These are phyloP conservation scores for Zapornia atra DNA, from an alignment of 2,113 vertebrate species.

Conservation along the genomic window DNA sequence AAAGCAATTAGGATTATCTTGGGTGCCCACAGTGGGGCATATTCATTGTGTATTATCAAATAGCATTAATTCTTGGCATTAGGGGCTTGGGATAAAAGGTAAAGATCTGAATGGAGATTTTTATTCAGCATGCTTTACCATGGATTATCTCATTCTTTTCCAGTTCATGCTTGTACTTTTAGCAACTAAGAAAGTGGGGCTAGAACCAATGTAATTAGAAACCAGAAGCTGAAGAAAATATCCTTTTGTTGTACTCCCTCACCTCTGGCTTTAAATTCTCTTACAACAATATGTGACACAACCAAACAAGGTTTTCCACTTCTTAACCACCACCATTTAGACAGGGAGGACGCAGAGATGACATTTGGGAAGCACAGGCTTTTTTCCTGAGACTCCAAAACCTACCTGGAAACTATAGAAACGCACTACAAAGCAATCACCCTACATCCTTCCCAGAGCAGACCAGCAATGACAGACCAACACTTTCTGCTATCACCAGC, in stretches of 20 bases:
- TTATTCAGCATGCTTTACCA: slow-evolving; percentile 84
- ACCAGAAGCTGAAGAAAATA: slow-evolving; percentile 65
- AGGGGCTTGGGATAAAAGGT: slow-evolving; percentile 83
- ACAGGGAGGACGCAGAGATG: neutral
- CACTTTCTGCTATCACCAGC: neutral
- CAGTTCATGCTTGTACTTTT: slow-evolving; percentile 81
- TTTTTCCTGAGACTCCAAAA: neutral
- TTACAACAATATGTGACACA: slow-evolving; percentile 47
- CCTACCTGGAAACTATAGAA: neutral
- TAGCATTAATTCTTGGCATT: slow-evolving; percentile 84
- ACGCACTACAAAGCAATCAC: neutral
- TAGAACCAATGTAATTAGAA: slow-evolving; percentile 74
- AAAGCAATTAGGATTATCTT: slow-evolving; percentile 81
- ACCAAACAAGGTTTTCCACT: slow-evolving; percentile 26
- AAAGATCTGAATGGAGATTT: slow-evolving; percentile 86
- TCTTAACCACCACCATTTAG: neutral
- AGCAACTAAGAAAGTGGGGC: slow-evolving; percentile 66
- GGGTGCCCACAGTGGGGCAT: slow-evolving; percentile 80
- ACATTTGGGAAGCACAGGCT: neutral
- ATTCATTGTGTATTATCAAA: slow-evolving; percentile 84
- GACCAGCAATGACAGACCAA: neutral
- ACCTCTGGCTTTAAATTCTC: slow-evolving; percentile 49
- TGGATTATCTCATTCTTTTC: slow-evolving; percentile 85
- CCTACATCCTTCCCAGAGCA: neutral
- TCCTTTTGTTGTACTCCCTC: slow-evolving; percentile 40